phyloP scores from a whole-genome alignment of 2,113 vertebrate genomes.

The Xenopus laevis region DNA sequence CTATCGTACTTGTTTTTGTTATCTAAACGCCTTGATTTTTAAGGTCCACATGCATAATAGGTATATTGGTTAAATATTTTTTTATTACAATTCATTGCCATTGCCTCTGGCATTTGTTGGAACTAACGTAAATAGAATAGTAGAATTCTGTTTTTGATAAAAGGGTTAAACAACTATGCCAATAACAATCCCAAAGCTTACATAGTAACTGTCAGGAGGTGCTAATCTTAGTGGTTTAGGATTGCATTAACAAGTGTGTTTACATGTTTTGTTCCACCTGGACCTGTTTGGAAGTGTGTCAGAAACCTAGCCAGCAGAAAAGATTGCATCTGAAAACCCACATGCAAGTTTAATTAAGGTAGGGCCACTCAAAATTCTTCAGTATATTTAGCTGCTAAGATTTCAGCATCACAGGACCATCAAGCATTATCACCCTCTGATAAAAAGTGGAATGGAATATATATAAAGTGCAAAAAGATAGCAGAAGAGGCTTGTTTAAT shows the following conservation, averaged over 20 bases:
- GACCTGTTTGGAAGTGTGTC: slow-evolving; percentile 94
- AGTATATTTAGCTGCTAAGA: slow-evolving; percentile 77
- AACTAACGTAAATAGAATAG: too few relatives aligned
- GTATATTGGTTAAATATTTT: too few relatives aligned
- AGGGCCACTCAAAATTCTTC: slow-evolving; percentile 75
- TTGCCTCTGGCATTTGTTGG: too few relatives aligned
- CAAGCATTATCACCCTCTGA: slow-evolving; percentile 88
- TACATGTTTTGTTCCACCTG: slow-evolving; percentile 91
- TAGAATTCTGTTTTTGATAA: too few relatives aligned
- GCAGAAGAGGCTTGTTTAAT: slow-evolving; percentile 60
- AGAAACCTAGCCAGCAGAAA: slow-evolving; percentile 89
- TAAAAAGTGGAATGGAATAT: slow-evolving; percentile 87
- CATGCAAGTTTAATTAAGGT: slow-evolving; percentile 97
- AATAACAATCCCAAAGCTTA: slow-evolving; percentile 65
- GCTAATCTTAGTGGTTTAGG: slow-evolving; percentile 90
- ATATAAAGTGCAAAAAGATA: slow-evolving; percentile 81
- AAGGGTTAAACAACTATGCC: slow-evolving; percentile 60
- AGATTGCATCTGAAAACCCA: slow-evolving; percentile 83
- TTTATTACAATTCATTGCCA: too few relatives aligned
- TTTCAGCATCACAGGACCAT: slow-evolving; percentile 74
- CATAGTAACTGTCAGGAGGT: slow-evolving; percentile 85
- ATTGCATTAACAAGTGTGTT: slow-evolving; percentile 88
- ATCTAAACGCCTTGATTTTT: too few relatives aligned
- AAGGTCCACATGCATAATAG: too few relatives aligned
- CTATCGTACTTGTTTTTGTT: too few relatives aligned